A percentile compares a stretch with the other conserved stretches of the same genome.
These are phyloP conservation scores for Eledona agricola DNA, from an alignment of 2,888 invertebrate genomes.

Conservation along the genomic window DNA sequence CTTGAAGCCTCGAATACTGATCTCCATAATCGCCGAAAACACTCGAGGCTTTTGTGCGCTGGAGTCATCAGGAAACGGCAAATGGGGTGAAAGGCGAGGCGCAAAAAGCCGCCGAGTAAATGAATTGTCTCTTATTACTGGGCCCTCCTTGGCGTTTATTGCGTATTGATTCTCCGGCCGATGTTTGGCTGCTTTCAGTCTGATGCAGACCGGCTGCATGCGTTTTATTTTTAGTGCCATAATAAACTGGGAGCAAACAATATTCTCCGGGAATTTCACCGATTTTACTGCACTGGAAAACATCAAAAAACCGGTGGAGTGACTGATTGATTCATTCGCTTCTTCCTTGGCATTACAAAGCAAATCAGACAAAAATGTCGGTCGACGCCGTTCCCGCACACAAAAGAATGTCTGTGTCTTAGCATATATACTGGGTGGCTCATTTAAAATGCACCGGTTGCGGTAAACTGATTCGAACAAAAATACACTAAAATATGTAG, in stretches of 20 bases:
- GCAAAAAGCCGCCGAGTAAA: conserved; percentile 4
- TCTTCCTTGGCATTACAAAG: no score
- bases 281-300: conserved; percentile 4
- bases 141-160: conserved; percentile 12
- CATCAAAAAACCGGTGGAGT: not conserved
- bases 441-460: no score
- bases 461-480: no score
- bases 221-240: conserved; percentile 8
- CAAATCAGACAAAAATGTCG: no score
- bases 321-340: no score
- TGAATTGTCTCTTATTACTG: conserved; percentile 19
- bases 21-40: conserved; percentile 20
- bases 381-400: no score
- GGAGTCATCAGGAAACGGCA: conserved; percentile 21
- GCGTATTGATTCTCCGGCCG: conserved; percentile 18
- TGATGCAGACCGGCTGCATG: conserved; percentile 4
- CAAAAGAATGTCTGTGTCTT: no score
- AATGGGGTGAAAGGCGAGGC: conserved; percentile 24
- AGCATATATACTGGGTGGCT: no score
- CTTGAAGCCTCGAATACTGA: conserved; percentile 17
- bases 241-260: conserved; percentile 15
- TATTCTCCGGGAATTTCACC: conserved; percentile 6
- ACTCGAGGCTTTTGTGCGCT: conserved; percentile 21
- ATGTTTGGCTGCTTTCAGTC: conserved; percentile 1
- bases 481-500: no score